These are phyloP conservation scores for Lota lota DNA, from an alignment of 2,113 vertebrate species.

Conservation along the genomic window DNA sequence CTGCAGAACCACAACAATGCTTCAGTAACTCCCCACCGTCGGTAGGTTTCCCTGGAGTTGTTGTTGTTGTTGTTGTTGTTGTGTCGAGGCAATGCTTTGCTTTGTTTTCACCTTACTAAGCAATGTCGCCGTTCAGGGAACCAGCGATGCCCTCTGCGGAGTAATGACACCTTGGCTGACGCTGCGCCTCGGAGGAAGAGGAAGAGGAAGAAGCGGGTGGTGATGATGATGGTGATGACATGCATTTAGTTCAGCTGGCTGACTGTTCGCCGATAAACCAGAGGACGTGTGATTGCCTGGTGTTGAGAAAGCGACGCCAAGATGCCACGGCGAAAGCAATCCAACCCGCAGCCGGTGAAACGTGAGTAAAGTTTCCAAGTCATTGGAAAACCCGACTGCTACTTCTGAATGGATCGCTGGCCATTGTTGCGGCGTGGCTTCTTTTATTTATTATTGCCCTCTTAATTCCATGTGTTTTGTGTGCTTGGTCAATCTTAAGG, in stretches of 20 bases:
- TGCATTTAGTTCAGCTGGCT: slow-evolving; percentile 32
- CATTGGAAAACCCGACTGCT: not conserved
- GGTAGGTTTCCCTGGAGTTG: no score
- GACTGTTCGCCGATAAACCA: not conserved
- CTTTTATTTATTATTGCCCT: not conserved
- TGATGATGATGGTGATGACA: slow-evolving; percentile 48
- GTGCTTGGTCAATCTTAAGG: no score
- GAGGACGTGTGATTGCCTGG: slow-evolving; percentile 38
- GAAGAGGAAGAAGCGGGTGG: slow-evolving; percentile 9
- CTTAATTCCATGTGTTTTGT: no score
- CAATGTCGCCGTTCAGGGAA: no score
- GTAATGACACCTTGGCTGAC: no score
- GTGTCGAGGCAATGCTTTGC: no score
- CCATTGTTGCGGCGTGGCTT: not conserved
- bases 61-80: no score
- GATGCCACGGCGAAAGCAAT: slow-evolving; percentile 92
- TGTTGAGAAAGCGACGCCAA: slow-evolving; percentile 30
- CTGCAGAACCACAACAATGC: no score
- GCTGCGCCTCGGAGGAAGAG: not conserved
- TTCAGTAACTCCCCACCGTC: no score
- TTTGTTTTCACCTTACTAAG: no score
- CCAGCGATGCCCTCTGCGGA: no score
- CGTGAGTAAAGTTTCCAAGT: slow-evolving; percentile 62
- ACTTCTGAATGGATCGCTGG: not conserved
- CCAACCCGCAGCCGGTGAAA: slow-evolving; percentile 91